Percentiles rank a stretch among this genome's conserved stretches.
These are phyloP conservation scores for Colistium nudipinnis DNA, from an alignment of 2,113 vertebrate genomes.

Conservation along the genomic window DNA sequence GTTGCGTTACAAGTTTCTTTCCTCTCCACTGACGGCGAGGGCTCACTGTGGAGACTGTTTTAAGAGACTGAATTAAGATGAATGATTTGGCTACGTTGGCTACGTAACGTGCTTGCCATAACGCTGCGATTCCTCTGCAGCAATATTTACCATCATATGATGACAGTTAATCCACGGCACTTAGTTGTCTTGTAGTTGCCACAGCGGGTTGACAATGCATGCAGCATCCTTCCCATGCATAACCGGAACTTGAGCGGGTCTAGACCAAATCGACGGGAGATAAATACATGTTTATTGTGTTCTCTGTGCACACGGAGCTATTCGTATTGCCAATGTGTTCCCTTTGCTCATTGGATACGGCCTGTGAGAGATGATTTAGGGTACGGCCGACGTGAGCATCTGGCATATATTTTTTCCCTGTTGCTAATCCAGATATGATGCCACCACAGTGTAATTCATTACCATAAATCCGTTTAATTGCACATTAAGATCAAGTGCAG, in stretches of 20 bases:
- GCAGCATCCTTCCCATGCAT: conserved; percentile 22
- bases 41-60: too few species aligned
- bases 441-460: conserved; percentile 49
- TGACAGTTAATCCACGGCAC: not conserved
- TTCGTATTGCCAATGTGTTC: conserved; percentile 43
- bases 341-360: conserved; percentile 35
- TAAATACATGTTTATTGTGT: conserved; percentile 34
- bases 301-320: conserved; percentile 33
- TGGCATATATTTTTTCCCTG: not conserved
- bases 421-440: conserved; percentile 44
- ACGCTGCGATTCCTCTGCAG: conserved; percentile 5
- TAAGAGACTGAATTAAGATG: too few species aligned
- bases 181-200: too few species aligned
- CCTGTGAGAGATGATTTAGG: conserved; percentile 31
- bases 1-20: too few species aligned
- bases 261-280: conserved; percentile 26
- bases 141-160: too few species aligned
- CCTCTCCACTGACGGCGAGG: too few species aligned
- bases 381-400: conserved; percentile 35
- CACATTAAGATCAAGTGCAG: conserved; percentile 39
- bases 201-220: conserved; percentile 16
- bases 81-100: too few species aligned
- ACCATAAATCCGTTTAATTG: conserved; percentile 63
- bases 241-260: conserved; percentile 4
- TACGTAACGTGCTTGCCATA: conserved; percentile 6